phyloP scores from a whole-genome alignment of 1,140 invertebrate genomes.

The Coptotermes formosanus region DNA sequence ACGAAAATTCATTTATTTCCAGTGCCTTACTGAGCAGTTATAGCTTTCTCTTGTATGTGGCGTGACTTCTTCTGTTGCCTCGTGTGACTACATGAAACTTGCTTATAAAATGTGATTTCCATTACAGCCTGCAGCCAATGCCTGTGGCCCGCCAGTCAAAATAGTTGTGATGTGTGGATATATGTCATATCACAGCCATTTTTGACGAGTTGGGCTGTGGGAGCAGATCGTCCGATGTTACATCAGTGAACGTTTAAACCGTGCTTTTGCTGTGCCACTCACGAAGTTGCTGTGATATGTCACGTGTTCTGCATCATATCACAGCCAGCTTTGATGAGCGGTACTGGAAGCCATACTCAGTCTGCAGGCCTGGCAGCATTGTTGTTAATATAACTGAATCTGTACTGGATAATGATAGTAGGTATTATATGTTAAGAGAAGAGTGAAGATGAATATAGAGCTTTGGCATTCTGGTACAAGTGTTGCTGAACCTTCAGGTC shows the following conservation, averaged over 20 bases:
- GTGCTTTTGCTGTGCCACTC: slow-evolving; percentile 25
- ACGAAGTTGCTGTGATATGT: slow-evolving; percentile 80
- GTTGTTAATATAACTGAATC: no score
- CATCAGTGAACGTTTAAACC: not conserved
- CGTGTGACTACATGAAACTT: no score
- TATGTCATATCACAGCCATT: slow-evolving; percentile 85
- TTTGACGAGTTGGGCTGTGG: slow-evolving; percentile 72
- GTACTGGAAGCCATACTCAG: slow-evolving; percentile 40
- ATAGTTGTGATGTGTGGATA: slow-evolving; percentile 76
- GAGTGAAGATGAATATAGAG: no score
- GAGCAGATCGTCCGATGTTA: not conserved
- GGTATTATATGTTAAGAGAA: no score
- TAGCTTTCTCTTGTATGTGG: no score
- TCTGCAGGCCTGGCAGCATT: not conserved
- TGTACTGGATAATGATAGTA: no score
- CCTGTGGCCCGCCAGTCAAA: slow-evolving; percentile 58
- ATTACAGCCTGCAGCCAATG: not conserved
- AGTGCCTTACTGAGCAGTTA: no score
- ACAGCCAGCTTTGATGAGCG: slow-evolving; percentile 93
- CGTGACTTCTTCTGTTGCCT: no score
- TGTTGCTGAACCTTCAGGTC: no score
- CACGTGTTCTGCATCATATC: slow-evolving; percentile 65
- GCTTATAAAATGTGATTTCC: no score
- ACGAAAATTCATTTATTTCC: no score
- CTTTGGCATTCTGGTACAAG: no score